A percentile compares a stretch with the other conserved stretches of the same genome.
Conservation (phyloP, 2,797 vertebrate genomes). For the Onychomys leucogaster region DNA sequence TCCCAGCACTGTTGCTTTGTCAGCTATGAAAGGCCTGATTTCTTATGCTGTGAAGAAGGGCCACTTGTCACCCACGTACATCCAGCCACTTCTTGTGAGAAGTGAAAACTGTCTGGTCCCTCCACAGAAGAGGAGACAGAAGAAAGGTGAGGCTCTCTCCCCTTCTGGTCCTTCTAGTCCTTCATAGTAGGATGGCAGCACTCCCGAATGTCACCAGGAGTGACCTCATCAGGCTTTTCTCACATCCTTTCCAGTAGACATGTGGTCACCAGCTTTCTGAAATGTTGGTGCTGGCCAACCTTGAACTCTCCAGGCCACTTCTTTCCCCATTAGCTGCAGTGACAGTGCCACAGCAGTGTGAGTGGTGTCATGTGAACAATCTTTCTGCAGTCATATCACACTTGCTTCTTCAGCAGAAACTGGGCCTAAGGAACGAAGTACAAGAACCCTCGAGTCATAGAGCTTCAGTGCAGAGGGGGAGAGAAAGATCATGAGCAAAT, state of each 20-base stretch:
- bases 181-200: not conserved
- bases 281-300: not conserved
- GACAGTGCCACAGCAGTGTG: not conserved
- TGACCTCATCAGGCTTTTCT: not conserved
- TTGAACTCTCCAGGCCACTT: not conserved
- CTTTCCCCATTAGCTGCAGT: not conserved
- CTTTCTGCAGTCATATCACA: not conserved
- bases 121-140: not conserved
- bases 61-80: conserved; percentile 79
- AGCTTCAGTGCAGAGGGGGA: not conserved
- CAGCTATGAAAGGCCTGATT: conserved; percentile 85
- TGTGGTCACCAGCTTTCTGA: not conserved
- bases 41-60: conserved; percentile 82
- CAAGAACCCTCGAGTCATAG: not conserved
- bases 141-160: conserved; percentile 62
- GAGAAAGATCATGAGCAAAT: not conserved
- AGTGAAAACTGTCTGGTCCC: conserved; percentile 67
- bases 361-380: not conserved
- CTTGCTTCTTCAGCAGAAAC: not conserved
- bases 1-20: conserved; percentile 84
- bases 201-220: not conserved
- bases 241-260: not conserved
- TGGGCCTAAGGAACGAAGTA: not conserved
- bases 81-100: conserved; percentile 71
- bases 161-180: not conserved